These are phyloP conservation scores for Kuschelorhynchus macadamiae DNA, from an alignment of 2,888 invertebrate genomes.

Conservation along the genomic window DNA sequence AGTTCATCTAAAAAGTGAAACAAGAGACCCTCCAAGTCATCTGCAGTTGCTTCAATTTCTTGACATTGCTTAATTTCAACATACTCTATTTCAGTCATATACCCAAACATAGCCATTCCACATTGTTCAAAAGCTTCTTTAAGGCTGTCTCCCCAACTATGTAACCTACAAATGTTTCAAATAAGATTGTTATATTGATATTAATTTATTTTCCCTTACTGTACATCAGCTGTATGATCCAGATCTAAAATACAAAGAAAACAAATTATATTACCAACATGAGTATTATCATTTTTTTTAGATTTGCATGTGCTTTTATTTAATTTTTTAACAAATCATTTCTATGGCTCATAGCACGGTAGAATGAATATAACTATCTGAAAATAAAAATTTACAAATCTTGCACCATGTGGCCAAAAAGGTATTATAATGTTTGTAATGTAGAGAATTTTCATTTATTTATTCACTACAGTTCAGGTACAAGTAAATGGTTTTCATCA, in stretches of 20 bases:
- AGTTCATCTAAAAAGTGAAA: conserved; percentile 96
- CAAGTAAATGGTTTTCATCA: no score
- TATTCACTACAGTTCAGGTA: no score
- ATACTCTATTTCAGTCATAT: conserved; percentile 93
- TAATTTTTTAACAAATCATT: no score
- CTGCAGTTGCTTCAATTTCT: conserved; percentile 89
- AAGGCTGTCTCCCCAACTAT: conserved; percentile 91
- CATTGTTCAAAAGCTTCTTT: conserved; percentile 95
- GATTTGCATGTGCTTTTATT: no score
- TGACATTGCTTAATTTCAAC: conserved; percentile 86
- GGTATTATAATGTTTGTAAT: no score
- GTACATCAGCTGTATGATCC: conserved; percentile 99
- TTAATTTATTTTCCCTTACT: conserved; percentile 76
- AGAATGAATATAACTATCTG: no score
- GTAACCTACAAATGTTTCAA: conserved; percentile 76
- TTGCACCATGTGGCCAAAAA: no score
- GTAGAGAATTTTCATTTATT: no score
- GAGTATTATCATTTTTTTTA: no score
- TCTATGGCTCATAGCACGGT: no score
- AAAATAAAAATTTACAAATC: no score
- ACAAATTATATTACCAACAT: no score
- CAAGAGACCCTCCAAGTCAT: conserved; percentile 89
- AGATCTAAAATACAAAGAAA: conserved; percentile 77
- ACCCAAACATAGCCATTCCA: conserved; percentile 96
- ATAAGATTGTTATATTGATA: conserved; percentile 37